Evolutionary conservation across 2,888 invertebrate genomes (phyloP), one percentile per base, ranked within the genome.

Genomic region (Amiota mariae): DNA sequence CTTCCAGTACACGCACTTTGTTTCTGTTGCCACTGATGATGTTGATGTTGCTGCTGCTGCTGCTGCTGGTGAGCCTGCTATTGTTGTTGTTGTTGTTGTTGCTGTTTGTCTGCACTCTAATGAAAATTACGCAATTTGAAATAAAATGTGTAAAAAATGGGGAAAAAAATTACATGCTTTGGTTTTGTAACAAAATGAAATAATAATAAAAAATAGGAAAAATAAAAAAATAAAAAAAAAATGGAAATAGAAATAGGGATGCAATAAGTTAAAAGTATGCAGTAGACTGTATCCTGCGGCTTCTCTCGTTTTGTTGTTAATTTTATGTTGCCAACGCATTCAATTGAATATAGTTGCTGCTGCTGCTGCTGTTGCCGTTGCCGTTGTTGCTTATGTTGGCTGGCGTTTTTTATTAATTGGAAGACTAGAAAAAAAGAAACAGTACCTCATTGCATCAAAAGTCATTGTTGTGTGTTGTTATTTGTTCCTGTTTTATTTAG

Each of bases 71-170:
- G 51, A 73, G 74, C 73, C 76, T 73, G 73, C 74, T 73, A 71
- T 72, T 72, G 74, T 77, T 76, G 76, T 76, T 76, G 76, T 76
- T 76, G 76, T 76, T 75, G 76, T 76, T 76, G n/a, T 54, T 54
- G 13, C 10, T 46, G 15, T 86, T 83, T 83, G 81, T 79, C 81
- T 75, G 87, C 82, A 84, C 82, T 82, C 84, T 84, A 86, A 84
- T 84, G 85, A 84, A 85, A 84, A 87, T 87, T 87, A 84, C 86
- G 85, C 85, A 84, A 85, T 87, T 84, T 82, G 78, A 81, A 80
- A 81, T 80, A 80, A 79, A 79, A 78, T 74, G 8, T 47, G 15
- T 8, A 63, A 70, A 66, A 68, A 68, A 68, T 51, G 49, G 51
- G 36, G 24, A 54, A 68, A 68, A 68, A 68, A 68, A 54, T 24